Percentiles rank a stretch among this genome's conserved stretches.
Evolutionary conservation across 2,888 invertebrate genomes (phyloP).

Genomic region (Leucania comma): DNA sequence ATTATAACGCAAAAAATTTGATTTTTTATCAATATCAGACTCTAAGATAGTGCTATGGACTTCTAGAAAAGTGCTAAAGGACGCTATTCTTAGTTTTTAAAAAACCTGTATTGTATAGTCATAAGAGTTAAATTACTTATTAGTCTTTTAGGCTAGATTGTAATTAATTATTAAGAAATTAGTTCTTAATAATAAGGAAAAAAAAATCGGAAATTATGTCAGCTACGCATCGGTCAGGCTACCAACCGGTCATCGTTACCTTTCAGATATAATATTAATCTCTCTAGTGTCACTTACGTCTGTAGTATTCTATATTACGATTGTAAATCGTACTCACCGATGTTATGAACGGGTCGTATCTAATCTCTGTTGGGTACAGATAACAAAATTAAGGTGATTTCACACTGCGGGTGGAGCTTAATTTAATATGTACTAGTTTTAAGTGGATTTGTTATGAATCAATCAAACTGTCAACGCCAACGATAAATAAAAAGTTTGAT

Average conservation of each 20-base stretch:
- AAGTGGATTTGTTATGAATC: slow-evolving; percentile 21
- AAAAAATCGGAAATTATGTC: slow-evolving; percentile 20
- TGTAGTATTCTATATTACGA: slow-evolving; percentile 30
- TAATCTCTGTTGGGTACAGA: slow-evolving; percentile 44
- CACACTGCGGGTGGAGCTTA: slow-evolving; percentile 11
- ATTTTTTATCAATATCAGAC: no score
- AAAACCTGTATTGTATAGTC: no score
- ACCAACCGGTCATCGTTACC: slow-evolving; percentile 32
- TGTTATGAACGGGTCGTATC: slow-evolving; percentile 34
- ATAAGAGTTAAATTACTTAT: no score
- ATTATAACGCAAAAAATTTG: no score
- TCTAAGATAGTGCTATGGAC: no score
- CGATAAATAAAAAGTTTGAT: slow-evolving; percentile 3
- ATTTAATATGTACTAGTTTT: slow-evolving; percentile 18
- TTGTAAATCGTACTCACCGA: slow-evolving; percentile 29
- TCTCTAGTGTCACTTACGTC: slow-evolving; percentile 1
- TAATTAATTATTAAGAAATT: no score
- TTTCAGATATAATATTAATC: slow-evolving; percentile 9
- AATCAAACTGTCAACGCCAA: slow-evolving; percentile 11
- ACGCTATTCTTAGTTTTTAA: no score
- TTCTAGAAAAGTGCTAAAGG: no score
- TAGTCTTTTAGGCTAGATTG: no score
- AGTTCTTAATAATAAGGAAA: no score
- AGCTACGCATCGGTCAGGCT: neutral
- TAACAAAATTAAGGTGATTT: slow-evolving; percentile 28